phyloP scores from a whole-genome alignment of 1,140 invertebrate species.

The Drosophila seguyi region DNA sequence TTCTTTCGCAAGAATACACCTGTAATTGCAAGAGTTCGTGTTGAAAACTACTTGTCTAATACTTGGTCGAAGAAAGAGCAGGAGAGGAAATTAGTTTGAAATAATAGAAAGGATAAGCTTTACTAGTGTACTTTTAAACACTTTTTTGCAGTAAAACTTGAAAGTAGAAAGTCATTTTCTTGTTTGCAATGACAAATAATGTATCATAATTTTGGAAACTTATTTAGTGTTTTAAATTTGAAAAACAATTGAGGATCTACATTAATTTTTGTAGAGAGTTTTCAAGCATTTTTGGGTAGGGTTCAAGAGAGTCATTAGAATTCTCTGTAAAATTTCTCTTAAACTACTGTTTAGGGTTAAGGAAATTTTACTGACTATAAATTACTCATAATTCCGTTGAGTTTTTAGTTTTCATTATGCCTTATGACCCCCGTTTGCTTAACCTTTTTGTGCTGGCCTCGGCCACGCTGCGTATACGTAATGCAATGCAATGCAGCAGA shows the following conservation, averaged over 20 bases:
- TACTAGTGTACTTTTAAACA: too few relatives aligned
- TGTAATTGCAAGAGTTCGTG: background rate
- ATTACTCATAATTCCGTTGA: slow-evolving; percentile 7
- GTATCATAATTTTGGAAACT: too few relatives aligned
- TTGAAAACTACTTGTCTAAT: background rate
- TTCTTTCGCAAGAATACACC: slow-evolving; percentile 10
- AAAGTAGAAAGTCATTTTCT: too few relatives aligned
- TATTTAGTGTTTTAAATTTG: too few relatives aligned
- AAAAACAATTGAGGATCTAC: too few relatives aligned
- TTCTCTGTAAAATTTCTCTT: background rate
- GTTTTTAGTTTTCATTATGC: slow-evolving; percentile 22
- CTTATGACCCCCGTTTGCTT: slow-evolving; percentile 13
- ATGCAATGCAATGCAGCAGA: slow-evolving; percentile 45
- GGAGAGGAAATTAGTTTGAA: background rate
- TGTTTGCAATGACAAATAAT: too few relatives aligned
- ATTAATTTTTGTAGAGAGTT: too few relatives aligned
- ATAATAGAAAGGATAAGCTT: background rate
- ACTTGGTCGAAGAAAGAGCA: background rate
- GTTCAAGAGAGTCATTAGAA: background rate
- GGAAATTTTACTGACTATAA: background rate
- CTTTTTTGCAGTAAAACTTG: too few relatives aligned
- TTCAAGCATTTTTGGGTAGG: too few relatives aligned
- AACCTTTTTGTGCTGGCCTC: slow-evolving; percentile 13
- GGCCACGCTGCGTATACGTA: slow-evolving; percentile 72
- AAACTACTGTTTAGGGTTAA: too few relatives aligned